These are phyloP conservation scores for Cebidichthys violaceus DNA, from an alignment of 2,113 vertebrate genomes.

Conservation along the genomic window DNA sequence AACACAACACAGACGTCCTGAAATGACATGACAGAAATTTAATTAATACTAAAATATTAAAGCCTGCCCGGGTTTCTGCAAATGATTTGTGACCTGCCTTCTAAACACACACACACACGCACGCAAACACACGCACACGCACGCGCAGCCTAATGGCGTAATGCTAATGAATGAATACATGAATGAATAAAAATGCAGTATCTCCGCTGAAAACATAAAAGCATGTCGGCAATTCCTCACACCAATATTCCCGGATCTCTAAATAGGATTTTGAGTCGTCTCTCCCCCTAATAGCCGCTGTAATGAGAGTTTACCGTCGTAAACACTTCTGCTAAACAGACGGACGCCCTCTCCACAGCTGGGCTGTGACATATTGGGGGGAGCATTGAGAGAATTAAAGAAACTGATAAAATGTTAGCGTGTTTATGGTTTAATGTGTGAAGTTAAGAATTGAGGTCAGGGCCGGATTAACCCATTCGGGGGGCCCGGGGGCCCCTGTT, in stretches of 20 bases:
- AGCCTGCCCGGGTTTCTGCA: slow-evolving; percentile 16
- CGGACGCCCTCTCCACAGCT: neutral
- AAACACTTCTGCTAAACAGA: slow-evolving; percentile 24
- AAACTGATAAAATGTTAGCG: neutral
- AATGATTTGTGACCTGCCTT: slow-evolving; percentile 49
- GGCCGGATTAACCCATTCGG: neutral
- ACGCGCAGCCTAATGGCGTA: slow-evolving; percentile 13
- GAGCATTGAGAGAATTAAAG: neutral
- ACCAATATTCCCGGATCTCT: slow-evolving; percentile 32
- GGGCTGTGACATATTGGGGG: neutral
- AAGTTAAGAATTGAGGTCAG: slow-evolving; percentile 7
- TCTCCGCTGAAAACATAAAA: slow-evolving; percentile 26
- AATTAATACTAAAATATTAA: slow-evolving; percentile 52
- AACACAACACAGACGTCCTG: slow-evolving; percentile 1
- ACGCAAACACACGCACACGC: neutral
- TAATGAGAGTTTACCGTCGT: neutral
- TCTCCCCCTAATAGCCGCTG: neutral
- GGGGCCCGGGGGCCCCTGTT: neutral
- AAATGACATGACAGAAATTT: slow-evolving; percentile 17
- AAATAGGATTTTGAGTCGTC: slow-evolving; percentile 16
- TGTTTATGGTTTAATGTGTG: neutral
- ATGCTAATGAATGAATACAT: slow-evolving; percentile 59
- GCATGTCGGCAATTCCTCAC: neutral
- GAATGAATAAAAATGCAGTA: slow-evolving; percentile 38
- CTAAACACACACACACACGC: slow-evolving; percentile 5